phyloP scores from a whole-genome alignment of 2,797 vertebrate species.

The Rhodeus uyekii region DNA sequence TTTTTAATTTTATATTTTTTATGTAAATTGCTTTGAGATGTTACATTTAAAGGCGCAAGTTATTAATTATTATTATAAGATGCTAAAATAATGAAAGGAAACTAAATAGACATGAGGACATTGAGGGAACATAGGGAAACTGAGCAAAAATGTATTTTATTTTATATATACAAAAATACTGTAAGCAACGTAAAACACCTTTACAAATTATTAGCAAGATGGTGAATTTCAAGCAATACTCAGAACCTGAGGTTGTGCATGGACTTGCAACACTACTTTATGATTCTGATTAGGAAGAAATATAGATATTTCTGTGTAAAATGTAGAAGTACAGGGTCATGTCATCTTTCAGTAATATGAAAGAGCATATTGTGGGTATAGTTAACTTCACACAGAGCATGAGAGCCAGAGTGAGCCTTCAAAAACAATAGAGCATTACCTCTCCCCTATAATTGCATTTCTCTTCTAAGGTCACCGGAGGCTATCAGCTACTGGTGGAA shows the following conservation, averaged over 20 bases:
- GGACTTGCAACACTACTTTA: background rate
- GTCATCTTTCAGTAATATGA: background rate
- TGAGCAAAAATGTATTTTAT: background rate
- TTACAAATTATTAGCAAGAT: background rate
- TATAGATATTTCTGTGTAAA: background rate
- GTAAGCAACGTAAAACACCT: background rate
- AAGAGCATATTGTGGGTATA: background rate
- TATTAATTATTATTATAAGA: too few species aligned
- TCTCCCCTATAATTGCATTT: slow-evolving; percentile 69
- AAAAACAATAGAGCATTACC: slow-evolving; percentile 60
- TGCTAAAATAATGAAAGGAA: background rate
- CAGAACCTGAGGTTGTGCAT: background rate
- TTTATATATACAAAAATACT: background rate
- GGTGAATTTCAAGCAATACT: background rate
- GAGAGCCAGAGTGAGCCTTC: slow-evolving; percentile 13
- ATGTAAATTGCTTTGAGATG: too few species aligned
- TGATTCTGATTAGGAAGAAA: background rate
- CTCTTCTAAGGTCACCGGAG: slow-evolving; percentile 67
- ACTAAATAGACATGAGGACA: background rate
- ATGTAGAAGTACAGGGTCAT: background rate
- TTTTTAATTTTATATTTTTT: too few species aligned
- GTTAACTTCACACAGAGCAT: slow-evolving; percentile 48
- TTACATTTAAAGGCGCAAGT: too few species aligned
- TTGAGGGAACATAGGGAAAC: background rate
- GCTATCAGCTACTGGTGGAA: slow-evolving; percentile 61